These are phyloP conservation scores for Galeopsomyia nigrocyanea DNA, from an alignment of 2,888 invertebrate genomes.

Conservation along the genomic window DNA sequence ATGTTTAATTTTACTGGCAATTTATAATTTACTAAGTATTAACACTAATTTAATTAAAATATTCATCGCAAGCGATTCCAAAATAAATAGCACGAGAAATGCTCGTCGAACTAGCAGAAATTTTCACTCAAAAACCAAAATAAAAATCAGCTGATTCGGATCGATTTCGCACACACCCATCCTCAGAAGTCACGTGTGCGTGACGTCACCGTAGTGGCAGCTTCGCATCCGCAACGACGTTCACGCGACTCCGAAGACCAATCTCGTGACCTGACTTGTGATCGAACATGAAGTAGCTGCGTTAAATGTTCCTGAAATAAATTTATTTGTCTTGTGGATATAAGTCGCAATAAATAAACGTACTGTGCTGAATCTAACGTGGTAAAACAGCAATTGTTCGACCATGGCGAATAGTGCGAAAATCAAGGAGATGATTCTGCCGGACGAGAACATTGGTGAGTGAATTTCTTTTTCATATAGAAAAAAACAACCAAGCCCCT, in stretches of 20 bases:
- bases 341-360: neutral
- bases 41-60: too few species aligned
- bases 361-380: neutral
- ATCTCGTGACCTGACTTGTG: conserved; percentile 48
- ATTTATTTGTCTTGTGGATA: neutral
- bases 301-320: neutral
- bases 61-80: too few species aligned
- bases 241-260: conserved; percentile 23
- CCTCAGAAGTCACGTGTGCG: too few species aligned
- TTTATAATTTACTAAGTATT: too few species aligned
- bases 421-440: conserved; percentile 82
- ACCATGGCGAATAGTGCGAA: conserved; percentile 62
- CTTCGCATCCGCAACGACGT: conserved; percentile 2
- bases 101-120: too few species aligned
- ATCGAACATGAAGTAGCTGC: conserved; percentile 41
- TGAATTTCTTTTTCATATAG: conserved; percentile 46
- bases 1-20: too few species aligned
- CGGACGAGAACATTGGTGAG: conserved; percentile 90
- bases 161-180: too few species aligned
- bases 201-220: conserved; percentile 7
- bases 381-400: neutral
- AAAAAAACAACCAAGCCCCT: conserved; percentile 56
- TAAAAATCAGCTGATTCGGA: conserved; percentile 33
- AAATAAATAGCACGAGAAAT: too few species aligned
- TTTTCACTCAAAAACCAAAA: too few species aligned